Evolutionary conservation across 2,113 vertebrate species (phyloP), one percentile per base, ranked within the genome.

Genomic region (Pagrus major): DNA sequence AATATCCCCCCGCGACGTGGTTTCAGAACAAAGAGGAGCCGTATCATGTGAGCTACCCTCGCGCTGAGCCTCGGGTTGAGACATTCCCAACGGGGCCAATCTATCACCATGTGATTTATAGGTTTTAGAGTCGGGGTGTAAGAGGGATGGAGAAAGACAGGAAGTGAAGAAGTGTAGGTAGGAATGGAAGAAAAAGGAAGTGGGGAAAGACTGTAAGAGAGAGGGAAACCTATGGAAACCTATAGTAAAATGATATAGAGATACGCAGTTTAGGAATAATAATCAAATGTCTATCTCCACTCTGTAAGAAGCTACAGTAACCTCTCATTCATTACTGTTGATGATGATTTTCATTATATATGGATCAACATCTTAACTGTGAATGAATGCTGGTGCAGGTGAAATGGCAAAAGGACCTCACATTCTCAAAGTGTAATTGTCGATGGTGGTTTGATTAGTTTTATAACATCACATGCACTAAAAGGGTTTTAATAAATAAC

Each of bases 81-180:
- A 81, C 71, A 66, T 87, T 88, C 93, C 92, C 73, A 78, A 42
- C 25, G 90, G 93, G 87, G 68, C 77, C 70, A 85, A 78, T 88
- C 86, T 92, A 72, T 89, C 86, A 91, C 72, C 82, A 41, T 63
- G 70, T 92, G 91, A 93, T 94, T 93, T 93, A 93, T 90, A 78
- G 84, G 84, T 70, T 76, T 84, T 82, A 47, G 56, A 14, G 35
- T 6, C 14, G n/a, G 55, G 69, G 76, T 35, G 60, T 29, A 4
- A 6, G 14, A 46, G 37, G 59, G 63, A 59, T 21, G 60, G 47
- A 42, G 41, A 23, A 58, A 55, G 25, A 15, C 55, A 37, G 4
- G 1, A 6, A 25, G 23, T 23, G 37, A 35, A 51, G 29, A 61
- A 59, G 52, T 37, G 33, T 12, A 31, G 67, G 35, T 7, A 35